Percentiles rank a stretch among this genome's conserved stretches.
Evolutionary conservation across 1,140 invertebrate genomes (phyloP).

Genomic region (Neodiprion fabricii): DNA sequence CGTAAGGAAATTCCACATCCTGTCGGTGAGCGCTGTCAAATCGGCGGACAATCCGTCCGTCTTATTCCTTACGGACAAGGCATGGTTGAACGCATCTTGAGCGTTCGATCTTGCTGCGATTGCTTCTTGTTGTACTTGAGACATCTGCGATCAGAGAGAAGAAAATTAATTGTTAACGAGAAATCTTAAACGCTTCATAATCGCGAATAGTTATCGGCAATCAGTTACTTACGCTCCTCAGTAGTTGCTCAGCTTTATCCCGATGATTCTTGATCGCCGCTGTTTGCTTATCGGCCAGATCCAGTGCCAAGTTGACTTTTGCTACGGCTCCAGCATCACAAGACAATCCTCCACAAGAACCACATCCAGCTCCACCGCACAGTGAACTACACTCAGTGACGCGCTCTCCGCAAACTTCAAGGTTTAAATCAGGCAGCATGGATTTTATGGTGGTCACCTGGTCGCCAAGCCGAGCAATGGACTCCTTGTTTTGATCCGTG

Average conservation of each 20-base stretch:
- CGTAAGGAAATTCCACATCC: conserved; percentile 78
- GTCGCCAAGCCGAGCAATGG: conserved; percentile 69
- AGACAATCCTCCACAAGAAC: conserved; percentile 86
- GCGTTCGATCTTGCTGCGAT: conserved; percentile 65
- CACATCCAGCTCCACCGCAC: conserved; percentile 95
- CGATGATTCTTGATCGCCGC: conserved; percentile 81
- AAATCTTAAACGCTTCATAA: conserved; percentile 5
- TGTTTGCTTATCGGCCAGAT: conserved; percentile 85
- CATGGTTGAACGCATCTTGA: conserved; percentile 66
- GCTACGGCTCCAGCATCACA: conserved; percentile 89
- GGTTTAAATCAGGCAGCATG: conserved; percentile 85
- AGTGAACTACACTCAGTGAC: conserved; percentile 87
- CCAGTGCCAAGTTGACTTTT: conserved; percentile 84
- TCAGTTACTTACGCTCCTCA: conserved; percentile 63
- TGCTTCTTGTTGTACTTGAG: conserved; percentile 65
- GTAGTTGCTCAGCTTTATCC: conserved; percentile 73
- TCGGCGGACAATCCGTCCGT: conserved; percentile 64
- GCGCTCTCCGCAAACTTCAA: conserved; percentile 86
- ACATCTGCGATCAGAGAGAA: conserved; percentile 56
- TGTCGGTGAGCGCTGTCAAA: conserved; percentile 67
- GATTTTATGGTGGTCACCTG: conserved; percentile 73
- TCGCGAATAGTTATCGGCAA: background rate
- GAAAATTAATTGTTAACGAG: conserved; percentile 12
- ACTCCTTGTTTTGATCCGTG: conserved; percentile 72
- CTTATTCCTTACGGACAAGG: conserved; percentile 63